Base-by-base conservation (phyloP, 2,113 vertebrate species). In the Nothobranchius kuhntae region DNA sequence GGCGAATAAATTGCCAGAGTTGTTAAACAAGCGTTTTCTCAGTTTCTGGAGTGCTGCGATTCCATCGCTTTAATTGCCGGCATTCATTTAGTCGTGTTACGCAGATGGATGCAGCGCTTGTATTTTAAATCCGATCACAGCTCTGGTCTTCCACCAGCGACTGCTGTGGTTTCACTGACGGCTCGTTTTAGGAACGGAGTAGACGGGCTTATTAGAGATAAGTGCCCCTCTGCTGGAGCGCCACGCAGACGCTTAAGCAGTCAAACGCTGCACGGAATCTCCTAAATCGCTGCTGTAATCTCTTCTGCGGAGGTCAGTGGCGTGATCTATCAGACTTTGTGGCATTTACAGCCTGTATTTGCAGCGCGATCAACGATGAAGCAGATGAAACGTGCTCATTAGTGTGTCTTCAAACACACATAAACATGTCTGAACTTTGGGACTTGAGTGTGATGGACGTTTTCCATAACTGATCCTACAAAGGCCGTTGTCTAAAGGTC, bases 131-230 rank as follows among this genome's bases (percentile, higher is more conserved):
- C 60, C 53, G 13, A 65, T 51, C 6, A 11, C 14, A n/a, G 55
- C 26, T 59, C 36, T 42, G 2, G 11, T 64, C 21, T 47, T 13
- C 7, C 65, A 13, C 35, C 24, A 12, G 9, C 24, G 53, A 61
- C 44, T 48, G 72, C 55, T 65, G 30, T 11, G 44, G 58, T 62
- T 52, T 65, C n/a, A 53, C 9, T 5, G 55, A 68, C 6, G 7
- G 48, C 30, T 26, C 1, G 0, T 24, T 68, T 68, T 46, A 38
- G 44, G 57, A 61, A 42, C 44, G 53, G 21, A 72, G 68, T 74
- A 64, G 68, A 76, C 26, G 9, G 36, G 46, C 65, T 67, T 72
- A 76, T 86, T 76, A 78, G 59, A 36, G 68, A 62, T 53, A 68
- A 74, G 84, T 77, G 75, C 66, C 70, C 14, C 65, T 63, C 38